Conservation (phyloP, 2,113 vertebrate species). For the Pelecanoides urinatrix region DNA sequence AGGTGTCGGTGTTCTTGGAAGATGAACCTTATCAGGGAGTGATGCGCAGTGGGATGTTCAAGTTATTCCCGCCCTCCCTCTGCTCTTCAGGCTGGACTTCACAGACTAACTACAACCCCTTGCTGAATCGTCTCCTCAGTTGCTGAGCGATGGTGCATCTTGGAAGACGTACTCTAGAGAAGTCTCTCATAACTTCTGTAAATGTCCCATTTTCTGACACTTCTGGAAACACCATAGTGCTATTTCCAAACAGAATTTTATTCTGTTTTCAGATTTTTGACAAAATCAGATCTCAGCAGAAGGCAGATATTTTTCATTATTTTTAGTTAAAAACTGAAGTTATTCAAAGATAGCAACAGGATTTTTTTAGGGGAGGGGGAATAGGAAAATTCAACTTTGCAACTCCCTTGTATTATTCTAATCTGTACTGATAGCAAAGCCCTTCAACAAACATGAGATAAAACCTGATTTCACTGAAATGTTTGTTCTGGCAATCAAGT, state of each 20-base stretch:
- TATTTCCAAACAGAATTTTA: background rate
- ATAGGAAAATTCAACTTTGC: background rate
- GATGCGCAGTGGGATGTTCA: background rate
- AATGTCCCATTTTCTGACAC: background rate
- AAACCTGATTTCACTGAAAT: background rate
- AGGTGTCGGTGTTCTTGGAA: background rate
- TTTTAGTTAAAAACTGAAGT: background rate
- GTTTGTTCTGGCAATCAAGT: background rate
- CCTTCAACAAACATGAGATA: background rate
- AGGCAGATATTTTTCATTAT: background rate
- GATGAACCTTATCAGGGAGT: background rate
- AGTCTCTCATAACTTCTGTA: background rate
- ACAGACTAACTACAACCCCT: too few relatives aligned
- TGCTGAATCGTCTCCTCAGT: background rate
- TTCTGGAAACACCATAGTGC: too few relatives aligned
- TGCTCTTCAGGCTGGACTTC: too few relatives aligned
- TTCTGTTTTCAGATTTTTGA: background rate
- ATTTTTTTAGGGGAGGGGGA: too few relatives aligned
- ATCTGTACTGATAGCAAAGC: background rate
- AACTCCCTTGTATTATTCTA: background rate
- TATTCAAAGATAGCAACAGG: background rate
- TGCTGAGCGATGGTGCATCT: background rate
- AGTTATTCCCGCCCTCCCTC: background rate
- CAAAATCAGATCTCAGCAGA: background rate
- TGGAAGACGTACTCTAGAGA: too few relatives aligned